Base-by-base conservation (phyloP, 2,797 vertebrate genomes). In the Echiichthys vipera region DNA sequence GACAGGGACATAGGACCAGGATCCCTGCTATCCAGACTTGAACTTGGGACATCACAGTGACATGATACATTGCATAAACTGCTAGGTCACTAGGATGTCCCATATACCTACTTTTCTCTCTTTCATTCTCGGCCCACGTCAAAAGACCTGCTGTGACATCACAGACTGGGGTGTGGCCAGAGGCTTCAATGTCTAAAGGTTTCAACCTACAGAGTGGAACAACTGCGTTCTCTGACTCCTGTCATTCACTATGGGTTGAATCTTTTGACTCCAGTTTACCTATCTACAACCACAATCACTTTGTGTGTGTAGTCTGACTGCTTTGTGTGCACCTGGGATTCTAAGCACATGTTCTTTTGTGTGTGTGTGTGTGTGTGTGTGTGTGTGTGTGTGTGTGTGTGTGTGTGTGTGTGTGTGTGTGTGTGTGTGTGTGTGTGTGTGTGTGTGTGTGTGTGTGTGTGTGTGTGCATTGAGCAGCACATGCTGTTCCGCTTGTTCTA, bases 401-500 rank as follows among this genome's bases (percentile, higher is more conserved):
- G 49, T 32, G 15, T 6, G 7, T 37, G n/a, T 63, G 75, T 62
- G 40, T 51, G 46, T 12, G 5, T 18, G 20, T 20, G 30, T 17
- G 7, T 45, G 10, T 67, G 22, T 22, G 15, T 32, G 15, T 39
- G 4, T 56, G 25, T 66, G 32, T 46, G 40, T 49, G 24, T 50
- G n/a, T 12, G 5, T 37, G 34, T 42, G 34, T 22, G 49, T 43
- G 30, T 27, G 40, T 32, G 9, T 40, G 43, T 69, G 77, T 71
- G 50, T 75, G 18, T 86, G 67, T 76, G 66, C 68, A 74, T n/a
- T n/a, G 37, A 68, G 46, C 22, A 36, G 64, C 85, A 87, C 88
- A 88, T 92, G 86, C 34, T 80, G 82, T 90, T 84, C 84, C 59
- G 45, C 67, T 74, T 17, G 61, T 65, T 77, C 81, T 77, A 83